Conservation (phyloP, 2,888 invertebrate species). For the Alitta virens region DNA sequence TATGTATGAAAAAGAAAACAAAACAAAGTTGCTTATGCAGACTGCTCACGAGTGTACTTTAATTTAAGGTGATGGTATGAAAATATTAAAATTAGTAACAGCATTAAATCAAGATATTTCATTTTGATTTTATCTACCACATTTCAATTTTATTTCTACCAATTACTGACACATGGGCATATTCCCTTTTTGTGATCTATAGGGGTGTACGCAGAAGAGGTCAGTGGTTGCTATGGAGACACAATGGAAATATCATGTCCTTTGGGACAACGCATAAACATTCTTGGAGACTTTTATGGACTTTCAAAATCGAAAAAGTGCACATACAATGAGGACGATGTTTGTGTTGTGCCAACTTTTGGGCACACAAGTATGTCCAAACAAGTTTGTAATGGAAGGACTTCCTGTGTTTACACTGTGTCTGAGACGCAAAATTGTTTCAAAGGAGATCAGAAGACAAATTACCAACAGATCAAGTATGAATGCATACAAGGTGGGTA, state of each 20-base stretch:
- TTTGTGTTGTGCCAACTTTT: constrained; percentile 12
- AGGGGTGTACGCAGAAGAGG: neutral
- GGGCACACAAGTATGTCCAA: constrained; percentile 13
- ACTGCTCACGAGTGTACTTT: no score
- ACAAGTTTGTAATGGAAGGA: constrained; percentile 14
- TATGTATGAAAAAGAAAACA: no score
- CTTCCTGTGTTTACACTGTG: constrained; percentile 12
- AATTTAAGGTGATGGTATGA: no score
- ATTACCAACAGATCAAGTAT: constrained; percentile 15
- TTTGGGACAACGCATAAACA: constrained; percentile 8
- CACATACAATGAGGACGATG: constrained; percentile 5
- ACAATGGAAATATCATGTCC: constrained; percentile 8
- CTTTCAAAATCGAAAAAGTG: constrained; percentile 3
- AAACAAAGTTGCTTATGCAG: no score
- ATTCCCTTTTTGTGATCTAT: no score
- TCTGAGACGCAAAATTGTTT: constrained; percentile 9
- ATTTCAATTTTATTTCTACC: no score
- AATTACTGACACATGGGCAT: no score
- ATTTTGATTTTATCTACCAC: no score
- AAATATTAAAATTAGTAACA: no score
- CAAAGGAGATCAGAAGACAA: constrained; percentile 6
- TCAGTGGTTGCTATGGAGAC: constrained; percentile 15
- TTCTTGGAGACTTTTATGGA: constrained; percentile 14
- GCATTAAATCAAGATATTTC: no score
- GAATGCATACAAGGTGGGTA: constrained; percentile 13